These are phyloP conservation scores for Ormyrus pomaceus DNA, from an alignment of 2,888 invertebrate genomes.

Conservation along the genomic window DNA sequence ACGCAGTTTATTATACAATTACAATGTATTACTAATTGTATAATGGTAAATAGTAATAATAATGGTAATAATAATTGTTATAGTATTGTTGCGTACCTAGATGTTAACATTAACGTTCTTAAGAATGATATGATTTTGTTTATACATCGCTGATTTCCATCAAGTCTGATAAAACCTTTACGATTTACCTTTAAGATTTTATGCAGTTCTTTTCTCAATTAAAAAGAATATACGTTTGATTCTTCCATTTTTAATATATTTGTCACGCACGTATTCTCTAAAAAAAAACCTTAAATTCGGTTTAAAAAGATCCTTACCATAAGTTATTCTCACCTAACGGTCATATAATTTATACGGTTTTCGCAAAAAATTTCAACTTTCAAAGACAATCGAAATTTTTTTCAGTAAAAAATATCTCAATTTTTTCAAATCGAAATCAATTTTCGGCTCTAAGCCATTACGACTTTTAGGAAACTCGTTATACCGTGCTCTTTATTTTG, in stretches of 20 bases:
- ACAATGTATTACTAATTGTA: conserved; percentile 73
- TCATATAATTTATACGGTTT: conserved; percentile 27
- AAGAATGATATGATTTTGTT: conserved; percentile 75
- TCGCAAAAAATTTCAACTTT: conserved; percentile 42
- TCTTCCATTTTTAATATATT: conserved; percentile 12
- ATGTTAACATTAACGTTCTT: conserved; percentile 71
- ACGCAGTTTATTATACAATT: conserved; percentile 75
- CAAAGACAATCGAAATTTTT: conserved; percentile 54
- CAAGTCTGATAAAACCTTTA: conserved; percentile 48
- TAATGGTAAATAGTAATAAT: conserved; percentile 72
- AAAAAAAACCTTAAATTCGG: conserved; percentile 44
- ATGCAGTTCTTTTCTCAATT: conserved; percentile 28
- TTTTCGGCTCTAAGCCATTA: conserved; percentile 56
- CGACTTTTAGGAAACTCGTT: conserved; percentile 68
- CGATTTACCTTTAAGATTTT: conserved; percentile 24
- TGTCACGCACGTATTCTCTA: conserved; percentile 5
- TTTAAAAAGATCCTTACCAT: conserved; percentile 40
- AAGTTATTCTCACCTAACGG: conserved; percentile 33
- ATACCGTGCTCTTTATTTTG: conserved; percentile 69
- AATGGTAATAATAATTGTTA: conserved; percentile 65
- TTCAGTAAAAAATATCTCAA: conserved; percentile 63
- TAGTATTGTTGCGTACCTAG: conserved; percentile 65
- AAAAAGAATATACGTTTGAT: conserved; percentile 40
- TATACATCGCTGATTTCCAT: conserved; percentile 68
- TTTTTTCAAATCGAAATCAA: conserved; percentile 57